A percentile compares a stretch with the other conserved stretches of the same genome.
Conservation (phyloP, 1,140 invertebrate species). For the Bombyx mandarina region DNA sequence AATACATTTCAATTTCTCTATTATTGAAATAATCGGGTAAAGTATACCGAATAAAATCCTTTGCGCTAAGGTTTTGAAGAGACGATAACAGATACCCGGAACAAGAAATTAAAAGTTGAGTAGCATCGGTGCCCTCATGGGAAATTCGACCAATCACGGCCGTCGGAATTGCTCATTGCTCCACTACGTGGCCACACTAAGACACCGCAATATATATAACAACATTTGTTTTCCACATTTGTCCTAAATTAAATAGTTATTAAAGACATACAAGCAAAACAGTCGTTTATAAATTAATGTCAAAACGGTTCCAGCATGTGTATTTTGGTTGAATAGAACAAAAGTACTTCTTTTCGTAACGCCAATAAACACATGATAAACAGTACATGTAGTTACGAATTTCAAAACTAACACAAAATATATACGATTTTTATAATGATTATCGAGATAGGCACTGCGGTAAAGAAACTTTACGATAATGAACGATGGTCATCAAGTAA, state of each 20-base stretch:
- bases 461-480: too few species aligned
- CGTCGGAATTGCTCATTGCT: slow-evolving; percentile 40
- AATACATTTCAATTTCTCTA: neutral
- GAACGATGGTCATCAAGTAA: too few species aligned
- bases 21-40: neutral
- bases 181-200: slow-evolving; percentile 19
- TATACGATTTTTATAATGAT: too few species aligned
- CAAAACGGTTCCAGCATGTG: too few species aligned
- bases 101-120: slow-evolving; percentile 60
- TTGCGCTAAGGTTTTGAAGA: slow-evolving; percentile 5
- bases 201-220: slow-evolving; percentile 10
- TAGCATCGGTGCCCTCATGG: slow-evolving; percentile 33
- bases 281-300: too few species aligned
- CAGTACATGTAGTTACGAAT: too few species aligned
- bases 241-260: neutral
- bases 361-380: too few species aligned
- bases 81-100: slow-evolving; percentile 25
- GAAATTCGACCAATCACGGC: slow-evolving; percentile 61
- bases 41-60: slow-evolving; percentile 3
- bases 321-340: too few species aligned
- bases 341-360: too few species aligned
- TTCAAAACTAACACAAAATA: too few species aligned
- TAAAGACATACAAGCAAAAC: too few species aligned
- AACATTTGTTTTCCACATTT: neutral
- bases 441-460: too few species aligned